These are phyloP conservation scores for Malurus cyaneus DNA, from an alignment of 2,113 vertebrate species.

Conservation along the genomic window DNA sequence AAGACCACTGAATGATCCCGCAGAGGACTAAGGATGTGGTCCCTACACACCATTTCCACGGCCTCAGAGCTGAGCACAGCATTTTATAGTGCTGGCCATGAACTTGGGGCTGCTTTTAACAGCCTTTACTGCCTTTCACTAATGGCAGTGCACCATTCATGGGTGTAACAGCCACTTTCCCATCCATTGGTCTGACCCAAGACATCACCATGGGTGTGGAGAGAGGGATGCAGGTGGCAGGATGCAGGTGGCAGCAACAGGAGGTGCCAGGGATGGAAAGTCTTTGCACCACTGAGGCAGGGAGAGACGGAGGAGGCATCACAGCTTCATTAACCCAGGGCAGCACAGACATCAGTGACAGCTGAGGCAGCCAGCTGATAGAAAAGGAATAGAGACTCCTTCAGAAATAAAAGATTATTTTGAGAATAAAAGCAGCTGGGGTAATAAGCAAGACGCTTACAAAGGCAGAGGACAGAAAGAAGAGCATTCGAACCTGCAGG, in stretches of 20 bases:
- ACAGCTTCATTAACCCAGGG: neutral
- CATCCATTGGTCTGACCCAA: neutral
- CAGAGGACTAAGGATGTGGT: neutral
- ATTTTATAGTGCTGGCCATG: fast-evolving
- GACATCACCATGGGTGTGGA: fast-evolving
- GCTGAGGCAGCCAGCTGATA: neutral
- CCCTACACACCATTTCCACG: fast-evolving
- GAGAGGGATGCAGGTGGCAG: neutral
- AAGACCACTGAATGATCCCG: neutral
- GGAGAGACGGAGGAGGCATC: neutral
- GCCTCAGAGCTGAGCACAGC: fast-evolving
- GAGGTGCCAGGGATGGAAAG: neutral
- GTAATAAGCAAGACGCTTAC: neutral
- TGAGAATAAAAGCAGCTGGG: neutral
- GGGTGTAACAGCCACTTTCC: neutral
- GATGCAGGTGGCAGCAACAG: neutral
- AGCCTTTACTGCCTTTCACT: neutral
- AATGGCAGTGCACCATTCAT: neutral
- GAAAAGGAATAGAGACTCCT: neutral
- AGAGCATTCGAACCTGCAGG: neutral
- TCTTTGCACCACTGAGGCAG: neutral
- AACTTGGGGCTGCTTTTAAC: neutral
- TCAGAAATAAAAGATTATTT: neutral
- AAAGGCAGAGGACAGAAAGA: neutral
- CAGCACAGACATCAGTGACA: neutral